A percentile compares a stretch with the other conserved stretches of the same genome.
phyloP scores from a whole-genome alignment of 1,140 invertebrate species.

The Drosophila grimshawi region DNA sequence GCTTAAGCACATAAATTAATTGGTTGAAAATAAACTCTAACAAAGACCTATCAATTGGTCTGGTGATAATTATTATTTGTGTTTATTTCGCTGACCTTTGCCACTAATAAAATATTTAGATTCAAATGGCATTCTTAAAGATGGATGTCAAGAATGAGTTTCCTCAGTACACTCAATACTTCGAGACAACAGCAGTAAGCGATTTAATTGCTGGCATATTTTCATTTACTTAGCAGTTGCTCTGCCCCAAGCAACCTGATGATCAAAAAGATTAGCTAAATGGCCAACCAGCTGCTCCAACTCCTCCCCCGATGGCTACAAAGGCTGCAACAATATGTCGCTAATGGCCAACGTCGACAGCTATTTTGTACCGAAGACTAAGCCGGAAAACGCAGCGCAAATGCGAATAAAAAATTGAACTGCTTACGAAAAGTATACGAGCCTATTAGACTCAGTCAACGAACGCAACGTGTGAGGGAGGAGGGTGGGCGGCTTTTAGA shows the following conservation, averaged over 20 bases:
- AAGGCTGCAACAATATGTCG: slow-evolving; percentile 52
- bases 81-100: no score
- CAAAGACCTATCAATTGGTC: no score
- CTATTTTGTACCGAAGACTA: slow-evolving; percentile 45
- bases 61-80: no score
- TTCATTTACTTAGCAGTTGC: background rate
- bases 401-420: slow-evolving; percentile 78
- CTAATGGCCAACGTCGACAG: slow-evolving; percentile 56
- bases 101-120: no score
- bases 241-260: background rate
- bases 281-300: slow-evolving; percentile 27
- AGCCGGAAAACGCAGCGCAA: slow-evolving; percentile 57
- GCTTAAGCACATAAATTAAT: no score
- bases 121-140: no score
- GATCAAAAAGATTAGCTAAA: slow-evolving; percentile 64
- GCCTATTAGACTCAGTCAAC: slow-evolving; percentile 69
- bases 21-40: no score
- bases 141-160: background rate
- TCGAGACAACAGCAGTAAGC: no score
- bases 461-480: slow-evolving; percentile 18
- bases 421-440: slow-evolving; percentile 74
- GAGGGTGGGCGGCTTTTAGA: slow-evolving; percentile 35
- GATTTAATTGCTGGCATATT: background rate
- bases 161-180: no score
- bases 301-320: background rate